phyloP scores from a whole-genome alignment of 1,140 invertebrate species.

The Patella vulgata region DNA sequence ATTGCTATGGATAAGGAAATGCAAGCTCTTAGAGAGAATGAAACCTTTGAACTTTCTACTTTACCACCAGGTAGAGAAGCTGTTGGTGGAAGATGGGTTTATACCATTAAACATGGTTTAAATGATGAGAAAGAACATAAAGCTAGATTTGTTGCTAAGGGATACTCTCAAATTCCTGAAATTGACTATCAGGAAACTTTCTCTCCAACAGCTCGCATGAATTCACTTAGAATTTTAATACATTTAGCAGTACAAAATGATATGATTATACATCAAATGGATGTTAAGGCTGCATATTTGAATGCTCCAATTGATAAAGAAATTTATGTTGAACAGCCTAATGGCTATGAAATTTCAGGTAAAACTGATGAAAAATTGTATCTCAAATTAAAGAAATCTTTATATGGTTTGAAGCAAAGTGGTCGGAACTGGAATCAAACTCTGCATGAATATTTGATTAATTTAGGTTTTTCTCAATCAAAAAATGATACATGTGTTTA shows the following conservation, averaged over 20 bases:
- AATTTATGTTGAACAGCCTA: slow-evolving; percentile 36
- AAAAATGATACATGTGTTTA: slow-evolving; percentile 36
- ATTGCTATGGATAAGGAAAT: slow-evolving; percentile 63
- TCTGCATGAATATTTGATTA: slow-evolving; percentile 60
- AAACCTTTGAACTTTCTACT: slow-evolving; percentile 58
- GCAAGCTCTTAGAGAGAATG: slow-evolving; percentile 55
- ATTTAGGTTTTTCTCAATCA: slow-evolving; percentile 53
- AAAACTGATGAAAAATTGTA: slow-evolving; percentile 19
- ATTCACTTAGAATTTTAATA: slow-evolving; percentile 36
- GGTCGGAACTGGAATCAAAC: slow-evolving; percentile 33
- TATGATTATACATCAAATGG: slow-evolving; percentile 38
- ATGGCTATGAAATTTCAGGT: slow-evolving; percentile 14
- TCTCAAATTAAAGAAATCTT: slow-evolving; percentile 38
- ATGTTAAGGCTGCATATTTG: slow-evolving; percentile 40
- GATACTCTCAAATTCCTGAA: slow-evolving; percentile 46
- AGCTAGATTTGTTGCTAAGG: slow-evolving; percentile 65
- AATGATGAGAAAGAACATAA: slow-evolving; percentile 41
- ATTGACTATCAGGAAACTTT: slow-evolving; percentile 46
- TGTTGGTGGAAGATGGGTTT: slow-evolving; percentile 64
- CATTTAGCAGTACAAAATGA: slow-evolving; percentile 28
- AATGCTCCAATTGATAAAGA: slow-evolving; percentile 39
- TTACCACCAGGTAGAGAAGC: slow-evolving; percentile 56
- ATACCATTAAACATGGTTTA: slow-evolving; percentile 16
- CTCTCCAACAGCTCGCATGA: slow-evolving; percentile 42
- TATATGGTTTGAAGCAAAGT: slow-evolving; percentile 42